Conservation (phyloP, 1,140 invertebrate species). For the Camponotus floridanus region DNA sequence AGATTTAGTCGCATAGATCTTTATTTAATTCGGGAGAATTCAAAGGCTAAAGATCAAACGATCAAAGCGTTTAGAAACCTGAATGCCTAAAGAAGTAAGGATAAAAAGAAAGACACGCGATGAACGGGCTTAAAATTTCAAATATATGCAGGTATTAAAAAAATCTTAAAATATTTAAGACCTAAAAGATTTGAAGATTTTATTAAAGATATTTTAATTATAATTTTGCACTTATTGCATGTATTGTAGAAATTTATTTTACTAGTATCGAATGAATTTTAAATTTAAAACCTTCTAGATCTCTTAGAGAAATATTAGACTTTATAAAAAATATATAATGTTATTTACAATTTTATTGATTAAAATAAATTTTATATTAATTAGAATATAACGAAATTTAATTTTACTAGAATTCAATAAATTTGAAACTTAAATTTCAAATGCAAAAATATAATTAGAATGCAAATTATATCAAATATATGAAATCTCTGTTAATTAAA, state of each 20-base stretch:
- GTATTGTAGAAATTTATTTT: no score
- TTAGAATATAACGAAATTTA: not conserved
- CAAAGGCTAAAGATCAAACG: conserved; percentile 8
- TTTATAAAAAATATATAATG: not conserved
- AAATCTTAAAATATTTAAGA: not conserved
- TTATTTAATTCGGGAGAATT: conserved; percentile 24
- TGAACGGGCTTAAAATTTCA: not conserved
- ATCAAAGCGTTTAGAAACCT: not conserved
- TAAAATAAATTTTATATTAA: no score
- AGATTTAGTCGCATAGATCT: conserved; percentile 21
- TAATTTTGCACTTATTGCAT: no score
- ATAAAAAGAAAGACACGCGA: not conserved
- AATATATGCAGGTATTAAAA: not conserved
- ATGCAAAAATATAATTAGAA: not conserved
- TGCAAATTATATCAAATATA: not conserved
- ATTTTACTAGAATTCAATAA: not conserved
- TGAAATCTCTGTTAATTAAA: not conserved
- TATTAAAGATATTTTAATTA: not conserved
- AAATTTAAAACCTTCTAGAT: not conserved
- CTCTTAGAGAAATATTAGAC: not conserved
- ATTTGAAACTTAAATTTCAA: not conserved
- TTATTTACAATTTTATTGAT: no score
- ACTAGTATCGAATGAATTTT: not conserved
- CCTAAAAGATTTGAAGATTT: not conserved
- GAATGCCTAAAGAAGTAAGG: not conserved